Base-by-base conservation (phyloP, 1,140 invertebrate genomes). In the Conus betulinus region DNA sequence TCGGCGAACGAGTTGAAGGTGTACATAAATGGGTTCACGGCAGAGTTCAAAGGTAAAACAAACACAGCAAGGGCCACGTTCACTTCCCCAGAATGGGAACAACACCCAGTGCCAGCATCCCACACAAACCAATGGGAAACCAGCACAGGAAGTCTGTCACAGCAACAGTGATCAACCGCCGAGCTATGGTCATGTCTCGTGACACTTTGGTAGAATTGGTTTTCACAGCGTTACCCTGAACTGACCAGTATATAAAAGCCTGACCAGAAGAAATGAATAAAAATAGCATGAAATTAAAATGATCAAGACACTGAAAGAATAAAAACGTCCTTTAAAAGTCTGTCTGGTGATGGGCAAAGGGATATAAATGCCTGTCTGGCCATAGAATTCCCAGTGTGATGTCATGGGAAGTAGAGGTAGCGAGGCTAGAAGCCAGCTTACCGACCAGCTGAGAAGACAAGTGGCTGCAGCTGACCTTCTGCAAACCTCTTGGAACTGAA, bases 1-100 rank as follows among this genome's bases (percentile, higher is more conserved):
- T 71, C 51, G 10, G 71, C 15, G 15, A 88, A 52, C n/a, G 71
- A 5, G 82, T 88, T 88, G 6, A 76, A 71, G 2, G 92, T 91
- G 84, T 92, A 92, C 7, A 92, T 74, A 39, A 92, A 89, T 0
- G 91, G 91, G 27, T 92, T 92, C 15, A 92, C 15, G 17, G 91
- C 91, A 1, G 91, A 90, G 60, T 92, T 92, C 5, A 90, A 81
- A 3, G 91, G 91, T 23, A 91, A 71, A 39, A 91, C 87, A 71
- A 92, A 91, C 1, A 92, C 89, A 7, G 89, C 90, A 0, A 88
- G 78, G 85, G 88, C 91, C 2, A 90, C 90, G 57, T 91, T 90
- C 15, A 91, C 89, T 71, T 91, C 91, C 5, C 89, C 89, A 20
- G 89, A n/a, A 60, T 60, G 7, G 76, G 57, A 17, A 82, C 20